Evolutionary conservation across 1,140 invertebrate genomes (phyloP).

Genomic region (Trichoplusia ni): DNA sequence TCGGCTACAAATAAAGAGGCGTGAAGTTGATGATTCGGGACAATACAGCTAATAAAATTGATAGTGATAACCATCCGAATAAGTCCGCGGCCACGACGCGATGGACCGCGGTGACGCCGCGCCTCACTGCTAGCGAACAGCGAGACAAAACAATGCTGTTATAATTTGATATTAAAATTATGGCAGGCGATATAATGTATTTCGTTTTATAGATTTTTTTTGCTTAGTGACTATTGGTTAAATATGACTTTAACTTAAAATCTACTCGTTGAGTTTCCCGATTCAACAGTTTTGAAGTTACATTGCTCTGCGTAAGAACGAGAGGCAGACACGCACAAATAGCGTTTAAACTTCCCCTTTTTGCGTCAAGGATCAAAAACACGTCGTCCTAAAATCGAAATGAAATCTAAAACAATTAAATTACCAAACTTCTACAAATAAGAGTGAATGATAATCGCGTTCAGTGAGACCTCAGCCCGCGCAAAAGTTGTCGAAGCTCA

Average conservation of each 20-base stretch:
- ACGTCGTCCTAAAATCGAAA: too few species aligned
- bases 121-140: not conserved
- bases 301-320: too few species aligned
- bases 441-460: not conserved
- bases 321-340: too few species aligned
- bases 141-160: not conserved
- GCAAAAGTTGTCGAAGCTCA: constrained; percentile 38
- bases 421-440: too few species aligned
- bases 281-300: too few species aligned
- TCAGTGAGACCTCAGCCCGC: not conserved
- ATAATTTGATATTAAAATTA: not conserved
- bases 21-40: not conserved
- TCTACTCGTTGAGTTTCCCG: too few species aligned
- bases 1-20: not conserved
- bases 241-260: too few species aligned
- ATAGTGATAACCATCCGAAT: constrained; percentile 36
- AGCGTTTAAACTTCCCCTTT: too few species aligned
- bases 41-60: constrained; percentile 26
- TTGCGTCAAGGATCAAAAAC: too few species aligned
- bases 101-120: not conserved
- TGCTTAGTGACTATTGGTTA: too few species aligned
- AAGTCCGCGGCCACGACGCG: constrained; percentile 12
- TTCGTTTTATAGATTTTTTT: too few species aligned
- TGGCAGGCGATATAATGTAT: not conserved
- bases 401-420: not conserved